These are phyloP conservation scores for Ephialtes manifestator DNA, from an alignment of 2,888 invertebrate species.

Conservation along the genomic window DNA sequence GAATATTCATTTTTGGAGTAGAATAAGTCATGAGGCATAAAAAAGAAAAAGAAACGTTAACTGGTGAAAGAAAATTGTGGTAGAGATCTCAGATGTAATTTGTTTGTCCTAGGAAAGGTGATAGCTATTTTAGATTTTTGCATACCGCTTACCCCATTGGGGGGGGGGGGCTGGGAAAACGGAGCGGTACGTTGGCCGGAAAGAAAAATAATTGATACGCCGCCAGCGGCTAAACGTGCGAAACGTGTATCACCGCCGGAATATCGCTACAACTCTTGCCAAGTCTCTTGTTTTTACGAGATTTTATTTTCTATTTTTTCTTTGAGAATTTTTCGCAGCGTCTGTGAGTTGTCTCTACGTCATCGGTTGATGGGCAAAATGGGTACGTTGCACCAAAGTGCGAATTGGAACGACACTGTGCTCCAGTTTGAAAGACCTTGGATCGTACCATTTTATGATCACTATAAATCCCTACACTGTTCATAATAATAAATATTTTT, in stretches of 20 bases:
- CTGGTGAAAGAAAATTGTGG: background rate
- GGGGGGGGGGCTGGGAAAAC: constrained; percentile 1
- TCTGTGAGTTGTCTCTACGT: background rate
- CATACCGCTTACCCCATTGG: background rate
- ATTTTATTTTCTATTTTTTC: constrained; percentile 27
- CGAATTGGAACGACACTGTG: constrained; percentile 4
- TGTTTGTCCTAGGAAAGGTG: background rate
- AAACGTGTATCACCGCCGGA: constrained; percentile 14
- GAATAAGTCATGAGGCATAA: background rate
- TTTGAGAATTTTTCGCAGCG: constrained; percentile 29
- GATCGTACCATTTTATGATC: background rate
- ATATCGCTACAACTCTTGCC: constrained; percentile 45
- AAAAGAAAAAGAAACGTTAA: background rate
- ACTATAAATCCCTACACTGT: background rate
- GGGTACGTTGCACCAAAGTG: constrained; percentile 32
- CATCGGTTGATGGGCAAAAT: background rate
- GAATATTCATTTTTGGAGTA: background rate
- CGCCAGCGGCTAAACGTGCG: constrained; percentile 40
- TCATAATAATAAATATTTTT: background rate
- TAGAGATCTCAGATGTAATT: constrained; percentile 3
- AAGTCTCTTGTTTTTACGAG: constrained; percentile 42
- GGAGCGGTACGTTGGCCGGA: constrained; percentile 10
- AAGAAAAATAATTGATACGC: constrained; percentile 61
- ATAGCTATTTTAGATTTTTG: constrained; percentile 55
- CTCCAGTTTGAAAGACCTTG: constrained; percentile 30